Percentiles rank a stretch among this genome's conserved stretches.
These are phyloP conservation scores for Drosophila sturtevanti DNA, from an alignment of 1,140 invertebrate genomes.

Conservation along the genomic window DNA sequence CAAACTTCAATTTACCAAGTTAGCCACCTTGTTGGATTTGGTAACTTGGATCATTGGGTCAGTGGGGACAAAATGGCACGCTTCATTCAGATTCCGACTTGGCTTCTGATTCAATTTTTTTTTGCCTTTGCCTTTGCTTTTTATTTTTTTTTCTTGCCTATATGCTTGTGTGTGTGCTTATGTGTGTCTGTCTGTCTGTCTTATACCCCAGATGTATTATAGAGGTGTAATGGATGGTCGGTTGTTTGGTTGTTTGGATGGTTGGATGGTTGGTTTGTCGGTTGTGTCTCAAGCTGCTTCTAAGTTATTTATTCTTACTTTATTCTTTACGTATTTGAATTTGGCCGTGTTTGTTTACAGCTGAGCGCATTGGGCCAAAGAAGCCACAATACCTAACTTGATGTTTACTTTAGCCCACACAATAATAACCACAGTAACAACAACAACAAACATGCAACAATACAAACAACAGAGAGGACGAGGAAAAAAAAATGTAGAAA, in stretches of 20 bases:
- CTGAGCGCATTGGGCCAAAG: conserved; percentile 55
- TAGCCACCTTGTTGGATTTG: conserved; percentile 15
- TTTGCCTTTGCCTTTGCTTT: conserved; percentile 53
- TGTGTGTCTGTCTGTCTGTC: neutral
- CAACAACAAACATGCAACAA: conserved; percentile 2
- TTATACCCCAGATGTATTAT: conserved; percentile 25
- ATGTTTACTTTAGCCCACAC: conserved; percentile 48
- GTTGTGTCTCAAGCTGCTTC: conserved; percentile 25
- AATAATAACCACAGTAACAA: conserved; percentile 3
- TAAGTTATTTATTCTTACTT: conserved; percentile 74
- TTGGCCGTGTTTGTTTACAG: conserved; percentile 73
- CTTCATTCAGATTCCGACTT: conserved; percentile 53
- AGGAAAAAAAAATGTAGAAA: neutral
- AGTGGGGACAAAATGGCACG: conserved; percentile 41
- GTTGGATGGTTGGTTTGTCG: neutral
- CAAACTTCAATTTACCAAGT: neutral
- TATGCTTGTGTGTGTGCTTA: conserved; percentile 10
- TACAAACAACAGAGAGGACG: neutral
- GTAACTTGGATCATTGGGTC: conserved; percentile 25
- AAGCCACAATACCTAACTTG: conserved; percentile 47
- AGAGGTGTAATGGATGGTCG: conserved; percentile 45
- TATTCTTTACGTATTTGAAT: conserved; percentile 78
- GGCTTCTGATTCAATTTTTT: conserved; percentile 61
- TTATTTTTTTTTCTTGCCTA: neutral
- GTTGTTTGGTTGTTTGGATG: conserved; percentile 45